Evolutionary conservation across 2,113 vertebrate genomes (phyloP).

Genomic region (Coptodon rendalli): DNA sequence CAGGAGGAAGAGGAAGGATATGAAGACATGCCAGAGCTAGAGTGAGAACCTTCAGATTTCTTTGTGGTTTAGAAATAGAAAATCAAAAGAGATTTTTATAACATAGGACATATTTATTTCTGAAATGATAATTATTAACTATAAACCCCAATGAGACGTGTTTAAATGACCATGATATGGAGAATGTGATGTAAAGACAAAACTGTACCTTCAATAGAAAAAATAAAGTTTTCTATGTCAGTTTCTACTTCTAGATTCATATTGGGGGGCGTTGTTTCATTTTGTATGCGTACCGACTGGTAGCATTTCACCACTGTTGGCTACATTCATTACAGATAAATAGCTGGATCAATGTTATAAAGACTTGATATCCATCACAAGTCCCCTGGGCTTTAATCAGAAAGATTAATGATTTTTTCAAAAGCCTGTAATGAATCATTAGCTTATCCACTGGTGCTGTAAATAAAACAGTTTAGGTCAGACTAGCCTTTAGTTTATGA

Average conservation of each 20-base stretch:
- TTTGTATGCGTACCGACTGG: neutral
- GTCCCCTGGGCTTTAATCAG: neutral
- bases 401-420: neutral
- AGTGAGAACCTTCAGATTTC: neutral
- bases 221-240: slow-evolving; percentile 1
- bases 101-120: neutral
- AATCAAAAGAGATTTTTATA: neutral
- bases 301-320: neutral
- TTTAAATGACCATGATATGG: neutral
- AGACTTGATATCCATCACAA: neutral
- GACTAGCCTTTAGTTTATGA: neutral
- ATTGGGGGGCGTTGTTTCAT: neutral
- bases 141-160: neutral
- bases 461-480: neutral
- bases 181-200: neutral
- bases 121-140: neutral
- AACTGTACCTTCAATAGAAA: neutral
- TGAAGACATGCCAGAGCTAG: slow-evolving; percentile 60
- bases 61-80: neutral
- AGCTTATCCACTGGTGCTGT: neutral
- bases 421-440: neutral
- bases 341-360: neutral
- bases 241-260: neutral
- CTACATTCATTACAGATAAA: neutral
- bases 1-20: slow-evolving; percentile 19